phyloP scores from a whole-genome alignment of 2,113 vertebrate genomes.

The Poeciliopsis prolifica region DNA sequence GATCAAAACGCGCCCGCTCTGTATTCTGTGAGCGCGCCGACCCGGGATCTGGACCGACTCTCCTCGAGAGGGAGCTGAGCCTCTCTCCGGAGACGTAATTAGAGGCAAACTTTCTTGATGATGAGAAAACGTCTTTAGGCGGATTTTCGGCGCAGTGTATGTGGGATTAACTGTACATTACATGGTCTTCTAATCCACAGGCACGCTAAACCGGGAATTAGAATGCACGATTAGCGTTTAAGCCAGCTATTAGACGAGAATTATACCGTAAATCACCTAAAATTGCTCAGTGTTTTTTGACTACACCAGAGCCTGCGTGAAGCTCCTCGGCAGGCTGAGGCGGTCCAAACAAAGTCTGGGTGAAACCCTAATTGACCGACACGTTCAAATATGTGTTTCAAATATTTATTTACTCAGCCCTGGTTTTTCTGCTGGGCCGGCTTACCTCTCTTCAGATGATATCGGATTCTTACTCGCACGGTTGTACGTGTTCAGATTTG shows the following conservation, averaged over 20 bases:
- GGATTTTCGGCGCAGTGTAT: slow-evolving; percentile 56
- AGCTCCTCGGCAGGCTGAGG: slow-evolving; percentile 26
- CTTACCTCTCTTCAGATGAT: slow-evolving; percentile 11
- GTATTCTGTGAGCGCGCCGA: slow-evolving; percentile 39
- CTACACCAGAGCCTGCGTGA: slow-evolving; percentile 36
- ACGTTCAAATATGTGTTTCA: slow-evolving; percentile 21
- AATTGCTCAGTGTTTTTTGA: slow-evolving; percentile 57
- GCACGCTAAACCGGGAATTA: slow-evolving; percentile 66
- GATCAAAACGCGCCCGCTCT: slow-evolving; percentile 43
- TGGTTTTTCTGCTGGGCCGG: slow-evolving; percentile 6
- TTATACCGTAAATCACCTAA: slow-evolving; percentile 66
- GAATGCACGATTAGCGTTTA: slow-evolving; percentile 67
- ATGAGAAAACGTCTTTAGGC: slow-evolving; percentile 57
- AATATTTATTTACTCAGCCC: slow-evolving; percentile 29
- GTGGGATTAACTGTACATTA: slow-evolving; percentile 72
- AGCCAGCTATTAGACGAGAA: slow-evolving; percentile 63
- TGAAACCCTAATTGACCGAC: slow-evolving; percentile 9
- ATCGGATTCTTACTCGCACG: slow-evolving; percentile 21
- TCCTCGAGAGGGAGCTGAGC: slow-evolving; percentile 49
- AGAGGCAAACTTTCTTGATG: slow-evolving; percentile 59
- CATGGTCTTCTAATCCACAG: slow-evolving; percentile 67
- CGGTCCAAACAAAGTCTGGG: slow-evolving; percentile 19
- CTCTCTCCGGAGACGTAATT: slow-evolving; percentile 67
- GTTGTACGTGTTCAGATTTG: slow-evolving; percentile 13
- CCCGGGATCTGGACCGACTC: slow-evolving; percentile 30